Percentiles rank a stretch among this genome's conserved stretches.
phyloP scores from a whole-genome alignment of 2,888 invertebrate genomes.

The Ochropacha duplaris region DNA sequence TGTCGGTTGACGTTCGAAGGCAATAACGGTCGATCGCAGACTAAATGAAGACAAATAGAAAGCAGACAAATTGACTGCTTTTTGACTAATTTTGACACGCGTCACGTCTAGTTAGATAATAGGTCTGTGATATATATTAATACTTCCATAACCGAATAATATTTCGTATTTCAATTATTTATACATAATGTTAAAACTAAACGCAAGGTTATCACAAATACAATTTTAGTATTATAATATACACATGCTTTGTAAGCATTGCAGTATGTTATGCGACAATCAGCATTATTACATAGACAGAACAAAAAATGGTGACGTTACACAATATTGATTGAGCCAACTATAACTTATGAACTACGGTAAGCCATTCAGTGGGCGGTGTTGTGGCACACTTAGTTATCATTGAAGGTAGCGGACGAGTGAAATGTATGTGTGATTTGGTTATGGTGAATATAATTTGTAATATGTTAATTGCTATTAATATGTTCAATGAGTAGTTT shows the following conservation, averaged over 20 bases:
- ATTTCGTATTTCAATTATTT: neutral
- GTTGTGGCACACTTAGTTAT: neutral
- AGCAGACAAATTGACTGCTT: too few relatives aligned
- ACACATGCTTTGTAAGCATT: neutral
- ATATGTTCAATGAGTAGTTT: neutral
- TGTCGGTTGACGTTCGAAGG: too few relatives aligned
- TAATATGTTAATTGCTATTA: neutral
- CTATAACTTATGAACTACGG: neutral
- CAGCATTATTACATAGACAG: neutral
- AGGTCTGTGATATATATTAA: too few relatives aligned
- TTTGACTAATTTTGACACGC: too few relatives aligned
- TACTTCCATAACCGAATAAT: neutral
- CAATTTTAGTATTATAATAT: neutral
- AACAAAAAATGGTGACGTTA: neutral
- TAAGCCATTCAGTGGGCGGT: neutral
- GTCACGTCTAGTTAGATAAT: too few relatives aligned
- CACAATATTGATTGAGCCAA: conserved; percentile 1
- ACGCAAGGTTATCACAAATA: neutral
- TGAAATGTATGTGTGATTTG: neutral
- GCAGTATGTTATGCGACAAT: neutral
- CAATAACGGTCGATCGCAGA: too few relatives aligned
- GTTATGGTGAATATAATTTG: neutral
- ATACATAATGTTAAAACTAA: neutral
- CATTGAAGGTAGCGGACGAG: neutral
- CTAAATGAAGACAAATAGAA: too few relatives aligned